Evolutionary conservation across 2,113 vertebrate species (phyloP).

Genomic region (Serinus canaria): DNA sequence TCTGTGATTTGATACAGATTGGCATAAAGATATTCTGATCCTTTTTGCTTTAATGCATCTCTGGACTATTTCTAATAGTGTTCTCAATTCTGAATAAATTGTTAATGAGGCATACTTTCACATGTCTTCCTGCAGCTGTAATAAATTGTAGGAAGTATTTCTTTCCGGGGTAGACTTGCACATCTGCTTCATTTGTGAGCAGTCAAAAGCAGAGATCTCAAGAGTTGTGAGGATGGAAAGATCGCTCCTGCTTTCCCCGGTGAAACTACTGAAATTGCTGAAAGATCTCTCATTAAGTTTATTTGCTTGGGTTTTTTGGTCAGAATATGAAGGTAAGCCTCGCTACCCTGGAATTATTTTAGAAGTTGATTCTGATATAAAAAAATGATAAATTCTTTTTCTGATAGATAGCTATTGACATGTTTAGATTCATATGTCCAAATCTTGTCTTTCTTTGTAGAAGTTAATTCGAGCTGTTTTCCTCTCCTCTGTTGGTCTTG

Average conservation of each 20-base stretch:
- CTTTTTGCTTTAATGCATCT: background rate
- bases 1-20: background rate
- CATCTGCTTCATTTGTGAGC: background rate
- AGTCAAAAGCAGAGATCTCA: background rate
- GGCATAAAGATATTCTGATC: background rate
- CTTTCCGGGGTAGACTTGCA: background rate
- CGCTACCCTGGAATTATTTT: background rate
- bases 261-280: background rate
- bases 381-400: background rate
- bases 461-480: background rate
- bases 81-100: background rate
- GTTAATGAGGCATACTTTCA: background rate
- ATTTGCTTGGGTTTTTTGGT: background rate
- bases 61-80: background rate
- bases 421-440: background rate
- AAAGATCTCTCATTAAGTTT: background rate
- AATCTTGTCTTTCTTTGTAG: background rate
- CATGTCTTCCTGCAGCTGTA: background rate
- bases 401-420: background rate
- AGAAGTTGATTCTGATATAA: background rate
- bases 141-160: background rate
- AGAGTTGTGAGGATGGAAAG: background rate
- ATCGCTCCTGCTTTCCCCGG: background rate
- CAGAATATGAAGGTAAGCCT: background rate
- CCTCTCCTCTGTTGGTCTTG: background rate